A percentile compares a stretch with the other conserved stretches of the same genome.
Conservation (phyloP, 2,888 invertebrate species). For the Acanthoscelides obtectus region DNA sequence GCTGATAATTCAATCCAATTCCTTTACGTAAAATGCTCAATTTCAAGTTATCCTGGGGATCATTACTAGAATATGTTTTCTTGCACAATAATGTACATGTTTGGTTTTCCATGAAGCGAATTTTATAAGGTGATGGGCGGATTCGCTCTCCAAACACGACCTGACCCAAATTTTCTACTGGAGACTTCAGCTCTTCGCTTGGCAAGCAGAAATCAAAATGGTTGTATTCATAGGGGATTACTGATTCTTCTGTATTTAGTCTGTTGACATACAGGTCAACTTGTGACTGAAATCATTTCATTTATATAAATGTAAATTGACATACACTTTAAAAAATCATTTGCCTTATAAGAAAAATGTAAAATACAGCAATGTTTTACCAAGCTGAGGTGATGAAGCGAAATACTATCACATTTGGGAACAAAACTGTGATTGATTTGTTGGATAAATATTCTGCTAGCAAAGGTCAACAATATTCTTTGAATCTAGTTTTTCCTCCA, state of each 20-base stretch:
- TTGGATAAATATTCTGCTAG: no score
- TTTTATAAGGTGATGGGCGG: constrained; percentile 86
- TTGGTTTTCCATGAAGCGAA: constrained; percentile 73
- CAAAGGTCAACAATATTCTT: no score
- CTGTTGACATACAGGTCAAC: constrained; percentile 92
- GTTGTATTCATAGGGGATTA: constrained; percentile 97
- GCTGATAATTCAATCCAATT: constrained; percentile 90
- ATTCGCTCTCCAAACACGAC: constrained; percentile 99
- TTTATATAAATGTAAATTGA: not conserved
- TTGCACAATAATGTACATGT: constrained; percentile 59
- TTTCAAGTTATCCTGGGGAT: constrained; percentile 55
- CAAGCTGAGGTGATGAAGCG: not conserved
- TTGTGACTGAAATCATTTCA: constrained; percentile 66
- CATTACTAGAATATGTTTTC: constrained; percentile 65
- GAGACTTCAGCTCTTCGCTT: constrained; percentile 69
- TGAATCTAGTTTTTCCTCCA: no score
- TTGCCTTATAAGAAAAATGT: no score
- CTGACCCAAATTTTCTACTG: constrained; percentile 97
- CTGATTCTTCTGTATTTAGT: constrained; percentile 95
- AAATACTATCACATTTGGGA: constrained; percentile 6
- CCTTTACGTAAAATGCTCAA: constrained; percentile 84
- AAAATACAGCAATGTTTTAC: no score
- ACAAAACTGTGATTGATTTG: constrained; percentile 2
- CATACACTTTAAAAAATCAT: no score
- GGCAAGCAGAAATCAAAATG: constrained; percentile 93